These are phyloP conservation scores for Pilophorus perplexus DNA, from an alignment of 2,888 invertebrate species.

Conservation along the genomic window DNA sequence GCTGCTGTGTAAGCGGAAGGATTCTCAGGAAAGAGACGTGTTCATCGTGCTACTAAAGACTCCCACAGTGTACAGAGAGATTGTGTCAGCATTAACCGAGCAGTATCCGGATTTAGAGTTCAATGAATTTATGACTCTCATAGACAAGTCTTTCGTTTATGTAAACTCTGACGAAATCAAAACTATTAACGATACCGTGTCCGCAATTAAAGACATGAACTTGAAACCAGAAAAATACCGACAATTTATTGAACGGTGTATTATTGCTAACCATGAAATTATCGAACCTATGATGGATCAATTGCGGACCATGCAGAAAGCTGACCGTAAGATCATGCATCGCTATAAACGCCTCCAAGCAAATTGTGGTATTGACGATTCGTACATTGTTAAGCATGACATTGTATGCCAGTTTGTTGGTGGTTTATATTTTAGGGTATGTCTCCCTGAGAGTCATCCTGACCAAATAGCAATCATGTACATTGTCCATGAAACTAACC, in stretches of 20 bases:
- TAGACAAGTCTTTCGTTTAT: not conserved
- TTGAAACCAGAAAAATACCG: not conserved
- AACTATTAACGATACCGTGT: not conserved
- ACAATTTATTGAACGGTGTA: not conserved
- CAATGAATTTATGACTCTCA: not conserved
- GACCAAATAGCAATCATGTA: not conserved
- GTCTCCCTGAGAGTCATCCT: not conserved
- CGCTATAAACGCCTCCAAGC: not conserved
- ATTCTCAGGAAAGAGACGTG: not conserved
- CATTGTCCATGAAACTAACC: not conserved
- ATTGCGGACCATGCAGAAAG: not conserved
- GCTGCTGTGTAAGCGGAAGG: slow-evolving; percentile 5
- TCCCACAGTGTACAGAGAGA: not conserved
- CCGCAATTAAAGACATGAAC: not conserved
- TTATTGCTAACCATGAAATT: not conserved
- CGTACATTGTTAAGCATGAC: not conserved
- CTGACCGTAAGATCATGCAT: not conserved
- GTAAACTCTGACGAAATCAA: not conserved
- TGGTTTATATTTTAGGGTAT: not conserved
- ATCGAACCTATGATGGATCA: not conserved
- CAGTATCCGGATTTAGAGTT: slow-evolving; percentile 1
- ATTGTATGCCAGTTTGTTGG: not conserved
- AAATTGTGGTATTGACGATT: not conserved
- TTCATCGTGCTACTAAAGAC: slow-evolving; percentile 1
- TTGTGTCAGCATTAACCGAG: not conserved